These are phyloP conservation scores for Caenorhabditis zanzibari DNA, from an alignment of 2,888 invertebrate genomes.

Conservation along the genomic window DNA sequence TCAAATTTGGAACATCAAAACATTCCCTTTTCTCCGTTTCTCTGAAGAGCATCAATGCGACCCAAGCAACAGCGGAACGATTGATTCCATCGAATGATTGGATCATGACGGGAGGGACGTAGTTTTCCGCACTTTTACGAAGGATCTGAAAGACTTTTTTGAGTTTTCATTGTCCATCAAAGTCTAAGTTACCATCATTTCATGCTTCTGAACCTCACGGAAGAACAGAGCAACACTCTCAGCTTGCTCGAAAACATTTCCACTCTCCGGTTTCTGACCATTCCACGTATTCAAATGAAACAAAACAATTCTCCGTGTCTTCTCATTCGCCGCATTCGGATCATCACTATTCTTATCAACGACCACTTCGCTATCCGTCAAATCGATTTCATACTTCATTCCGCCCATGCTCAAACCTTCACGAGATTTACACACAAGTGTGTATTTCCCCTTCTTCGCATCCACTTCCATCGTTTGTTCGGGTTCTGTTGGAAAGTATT, in stretches of 20 bases:
- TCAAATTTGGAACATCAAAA: constrained; percentile 65
- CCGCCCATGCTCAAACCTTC: constrained; percentile 41
- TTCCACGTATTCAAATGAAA: constrained; percentile 46
- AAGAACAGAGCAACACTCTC: constrained; percentile 36
- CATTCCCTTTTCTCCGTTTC: constrained; percentile 67
- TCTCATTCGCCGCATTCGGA: constrained; percentile 26
- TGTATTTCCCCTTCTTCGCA: constrained; percentile 48
- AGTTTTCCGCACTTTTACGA: constrained; percentile 54
- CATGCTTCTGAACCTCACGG: constrained; percentile 23
- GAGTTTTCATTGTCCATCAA: neutral
- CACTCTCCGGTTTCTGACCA: constrained; percentile 27
- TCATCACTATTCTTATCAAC: constrained; percentile 34
- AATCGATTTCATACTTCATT: constrained; percentile 35
- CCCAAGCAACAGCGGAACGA: constrained; percentile 57
- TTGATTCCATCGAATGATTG: constrained; percentile 64
- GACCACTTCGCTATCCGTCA: constrained; percentile 29
- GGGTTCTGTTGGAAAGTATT: constrained; percentile 65
- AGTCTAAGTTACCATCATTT: constrained; percentile 23
- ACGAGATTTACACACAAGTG: constrained; percentile 39
- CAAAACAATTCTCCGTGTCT: neutral
- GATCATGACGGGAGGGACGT: constrained; percentile 63
- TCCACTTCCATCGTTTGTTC: constrained; percentile 54
- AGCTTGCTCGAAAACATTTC: constrained; percentile 29
- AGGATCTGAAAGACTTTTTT: constrained; percentile 32
- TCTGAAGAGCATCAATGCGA: constrained; percentile 58